Conservation (phyloP, 2,113 vertebrate species). For the Pluvialis apricaria region DNA sequence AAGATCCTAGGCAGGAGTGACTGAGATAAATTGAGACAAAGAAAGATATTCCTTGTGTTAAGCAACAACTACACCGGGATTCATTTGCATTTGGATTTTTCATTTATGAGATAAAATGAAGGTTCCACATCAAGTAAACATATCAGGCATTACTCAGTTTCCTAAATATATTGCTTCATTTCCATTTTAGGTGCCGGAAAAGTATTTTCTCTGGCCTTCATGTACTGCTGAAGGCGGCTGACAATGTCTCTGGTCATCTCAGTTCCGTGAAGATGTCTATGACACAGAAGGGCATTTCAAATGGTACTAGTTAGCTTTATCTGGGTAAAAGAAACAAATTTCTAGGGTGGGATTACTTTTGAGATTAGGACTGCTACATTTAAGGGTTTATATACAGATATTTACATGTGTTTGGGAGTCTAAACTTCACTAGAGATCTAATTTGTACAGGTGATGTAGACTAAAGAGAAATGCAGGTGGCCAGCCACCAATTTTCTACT, state of each 20-base stretch:
- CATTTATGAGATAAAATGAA: neutral
- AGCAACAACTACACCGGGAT: neutral
- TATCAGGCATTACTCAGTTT: neutral
- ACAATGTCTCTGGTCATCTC: neutral
- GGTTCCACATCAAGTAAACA: neutral
- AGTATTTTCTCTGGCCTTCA: neutral
- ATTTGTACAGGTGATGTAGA: neutral
- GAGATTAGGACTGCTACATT: neutral
- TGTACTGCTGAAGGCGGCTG: neutral
- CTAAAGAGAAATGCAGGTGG: neutral
- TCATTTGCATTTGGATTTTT: neutral
- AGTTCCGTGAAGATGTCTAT: neutral
- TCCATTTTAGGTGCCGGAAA: neutral
- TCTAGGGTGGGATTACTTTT: neutral
- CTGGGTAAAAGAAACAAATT: neutral
- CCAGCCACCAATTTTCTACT: neutral
- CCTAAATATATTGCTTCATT: neutral
- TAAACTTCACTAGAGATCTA: neutral
- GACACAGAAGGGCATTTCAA: neutral
- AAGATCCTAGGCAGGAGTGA: neutral
- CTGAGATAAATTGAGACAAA: neutral
- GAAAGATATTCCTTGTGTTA: neutral
- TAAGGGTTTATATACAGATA: neutral
- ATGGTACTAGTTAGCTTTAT: neutral
- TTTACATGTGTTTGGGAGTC: neutral